Conservation (phyloP, 2,888 invertebrate genomes). For the Conomelus anceps region DNA sequence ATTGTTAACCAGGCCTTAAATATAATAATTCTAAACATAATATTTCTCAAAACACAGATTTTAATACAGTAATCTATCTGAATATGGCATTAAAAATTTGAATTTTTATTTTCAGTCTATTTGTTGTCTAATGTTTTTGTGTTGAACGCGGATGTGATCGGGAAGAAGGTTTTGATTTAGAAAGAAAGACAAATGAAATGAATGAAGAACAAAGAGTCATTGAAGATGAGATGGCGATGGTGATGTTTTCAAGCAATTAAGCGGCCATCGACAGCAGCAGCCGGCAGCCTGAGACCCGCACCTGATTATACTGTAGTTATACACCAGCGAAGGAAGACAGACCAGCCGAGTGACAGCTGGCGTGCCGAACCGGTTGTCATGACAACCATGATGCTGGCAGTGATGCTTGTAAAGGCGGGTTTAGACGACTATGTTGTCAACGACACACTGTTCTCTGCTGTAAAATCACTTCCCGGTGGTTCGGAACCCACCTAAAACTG, state of each 20-base stretch:
- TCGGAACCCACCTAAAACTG: no score
- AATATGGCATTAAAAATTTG: no score
- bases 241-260: background rate
- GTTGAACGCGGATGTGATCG: background rate
- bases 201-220: background rate
- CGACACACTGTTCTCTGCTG: no score
- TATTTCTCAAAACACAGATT: no score
- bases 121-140: background rate
- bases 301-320: background rate
- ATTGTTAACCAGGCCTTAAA: no score
- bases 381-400: background rate
- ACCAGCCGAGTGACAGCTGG: background rate
- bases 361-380: background rate
- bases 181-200: no score
- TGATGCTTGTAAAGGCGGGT: background rate
- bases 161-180: background rate
- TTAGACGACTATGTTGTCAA: background rate
- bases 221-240: background rate
- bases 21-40: no score
- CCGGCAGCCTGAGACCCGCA: background rate
- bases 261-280: background rate
- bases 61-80: no score
- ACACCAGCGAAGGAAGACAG: background rate
- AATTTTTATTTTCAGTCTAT: background rate
- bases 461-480: no score